These are phyloP conservation scores for Chloromyia formosa DNA, from an alignment of 2,888 invertebrate genomes.

Conservation along the genomic window DNA sequence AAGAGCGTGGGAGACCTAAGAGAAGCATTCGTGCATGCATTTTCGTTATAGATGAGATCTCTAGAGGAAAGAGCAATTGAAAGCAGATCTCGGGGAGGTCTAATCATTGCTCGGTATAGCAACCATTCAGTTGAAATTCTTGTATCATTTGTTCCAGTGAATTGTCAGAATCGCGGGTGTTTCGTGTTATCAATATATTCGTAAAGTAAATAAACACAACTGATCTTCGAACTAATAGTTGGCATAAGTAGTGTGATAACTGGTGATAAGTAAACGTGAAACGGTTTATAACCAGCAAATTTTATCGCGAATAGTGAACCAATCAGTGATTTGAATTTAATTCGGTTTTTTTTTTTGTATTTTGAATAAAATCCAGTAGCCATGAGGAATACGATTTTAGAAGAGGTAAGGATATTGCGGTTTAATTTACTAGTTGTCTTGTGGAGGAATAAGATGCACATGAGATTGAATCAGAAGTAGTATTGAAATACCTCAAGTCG, in stretches of 20 bases:
- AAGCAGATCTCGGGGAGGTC: constrained; percentile 18
- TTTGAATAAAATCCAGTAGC: constrained; percentile 8
- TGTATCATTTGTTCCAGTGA: background rate
- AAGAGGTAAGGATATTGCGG: constrained; percentile 46
- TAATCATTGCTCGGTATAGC: background rate
- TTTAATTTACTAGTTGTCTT: background rate
- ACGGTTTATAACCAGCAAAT: no score
- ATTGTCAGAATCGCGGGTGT: no score
- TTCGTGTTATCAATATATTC: no score
- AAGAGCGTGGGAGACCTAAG: constrained; percentile 37
- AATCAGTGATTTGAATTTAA: no score
- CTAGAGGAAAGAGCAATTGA: constrained; percentile 28
- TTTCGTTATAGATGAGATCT: background rate
- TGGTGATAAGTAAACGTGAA: no score
- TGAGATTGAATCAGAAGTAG: background rate
- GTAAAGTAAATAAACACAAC: no score
- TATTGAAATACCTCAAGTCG: background rate
- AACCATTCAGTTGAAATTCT: constrained; percentile 29
- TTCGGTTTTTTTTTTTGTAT: background rate
- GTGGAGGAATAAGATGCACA: background rate
- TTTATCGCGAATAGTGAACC: no score
- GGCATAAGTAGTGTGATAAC: no score
- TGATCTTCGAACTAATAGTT: no score
- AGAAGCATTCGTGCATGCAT: background rate
- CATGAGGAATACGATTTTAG: constrained; percentile 50